A percentile compares a stretch with the other conserved stretches of the same genome.
phyloP scores from a whole-genome alignment of 2,113 vertebrate species.

The Panthera uncia region DNA sequence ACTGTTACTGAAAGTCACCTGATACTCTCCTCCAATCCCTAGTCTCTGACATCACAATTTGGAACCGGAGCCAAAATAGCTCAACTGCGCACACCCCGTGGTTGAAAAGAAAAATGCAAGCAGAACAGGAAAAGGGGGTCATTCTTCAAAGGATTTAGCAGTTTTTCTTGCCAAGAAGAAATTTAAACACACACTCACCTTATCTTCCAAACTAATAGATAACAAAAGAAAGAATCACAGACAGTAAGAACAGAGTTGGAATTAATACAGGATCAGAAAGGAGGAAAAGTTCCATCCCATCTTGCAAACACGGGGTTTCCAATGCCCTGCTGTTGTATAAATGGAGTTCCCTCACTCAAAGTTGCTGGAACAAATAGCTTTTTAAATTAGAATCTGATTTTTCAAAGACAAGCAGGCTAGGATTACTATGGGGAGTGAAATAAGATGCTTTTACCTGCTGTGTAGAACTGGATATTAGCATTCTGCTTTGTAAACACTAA shows the following conservation, averaged over 20 bases:
- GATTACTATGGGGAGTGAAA: neutral
- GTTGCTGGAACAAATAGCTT: neutral
- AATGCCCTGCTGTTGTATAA: neutral
- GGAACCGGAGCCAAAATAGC: conserved; percentile 83
- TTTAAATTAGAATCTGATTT: neutral
- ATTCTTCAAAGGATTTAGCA: neutral
- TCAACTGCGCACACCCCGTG: conserved; percentile 97
- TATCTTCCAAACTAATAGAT: neutral
- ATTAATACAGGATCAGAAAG: neutral
- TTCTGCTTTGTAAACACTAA: neutral
- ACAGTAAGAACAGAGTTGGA: neutral
- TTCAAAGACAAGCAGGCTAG: neutral
- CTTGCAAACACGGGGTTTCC: neutral
- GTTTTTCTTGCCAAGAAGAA: conserved; percentile 24
- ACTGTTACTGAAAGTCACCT: conserved; percentile 81
- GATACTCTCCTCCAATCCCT: conserved; percentile 85
- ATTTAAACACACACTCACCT: neutral
- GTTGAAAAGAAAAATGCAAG: conserved; percentile 81
- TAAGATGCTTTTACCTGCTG: neutral
- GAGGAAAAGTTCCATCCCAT: neutral
- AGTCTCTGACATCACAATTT: conserved; percentile 82
- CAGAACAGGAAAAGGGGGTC: neutral
- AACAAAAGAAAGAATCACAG: neutral
- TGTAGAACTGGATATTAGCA: neutral
- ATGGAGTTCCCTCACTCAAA: neutral